These are phyloP conservation scores for Urechis unicinctus DNA, from an alignment of 2,888 invertebrate species.

Conservation along the genomic window DNA sequence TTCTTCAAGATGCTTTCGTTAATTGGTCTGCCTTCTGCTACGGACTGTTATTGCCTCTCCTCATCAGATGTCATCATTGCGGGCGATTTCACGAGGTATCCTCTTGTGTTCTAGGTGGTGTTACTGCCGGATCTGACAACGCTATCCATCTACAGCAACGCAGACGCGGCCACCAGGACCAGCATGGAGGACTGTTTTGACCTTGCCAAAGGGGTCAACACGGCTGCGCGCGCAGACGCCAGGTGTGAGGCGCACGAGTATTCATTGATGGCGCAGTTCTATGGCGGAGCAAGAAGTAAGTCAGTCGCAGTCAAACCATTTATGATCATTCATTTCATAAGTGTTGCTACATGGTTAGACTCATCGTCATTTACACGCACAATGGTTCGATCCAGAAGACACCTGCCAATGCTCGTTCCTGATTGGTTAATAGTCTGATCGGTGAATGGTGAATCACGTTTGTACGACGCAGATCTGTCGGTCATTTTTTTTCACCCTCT, in stretches of 20 bases:
- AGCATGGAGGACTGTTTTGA: constrained; percentile 3
- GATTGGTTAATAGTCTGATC: no score
- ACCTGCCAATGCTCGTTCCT: no score
- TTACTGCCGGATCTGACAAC: constrained; percentile 14
- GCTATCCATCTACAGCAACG: constrained; percentile 7
- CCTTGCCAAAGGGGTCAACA: not conserved
- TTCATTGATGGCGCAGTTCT: constrained; percentile 18
- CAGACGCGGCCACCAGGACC: constrained; percentile 2
- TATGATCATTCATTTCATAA: no score
- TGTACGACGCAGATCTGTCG: no score
- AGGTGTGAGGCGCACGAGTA: constrained; percentile 12
- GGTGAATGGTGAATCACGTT: no score
- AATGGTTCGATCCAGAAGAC: no score
- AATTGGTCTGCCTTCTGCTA: no score
- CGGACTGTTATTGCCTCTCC: no score
- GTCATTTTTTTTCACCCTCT: no score
- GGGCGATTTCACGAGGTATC: not conserved
- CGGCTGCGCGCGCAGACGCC: not conserved
- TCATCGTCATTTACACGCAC: no score
- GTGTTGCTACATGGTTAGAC: no score
- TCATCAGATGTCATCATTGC: not conserved
- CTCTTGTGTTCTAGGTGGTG: constrained; percentile 18
- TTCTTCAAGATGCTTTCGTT: no score
- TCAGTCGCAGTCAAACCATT: not conserved
- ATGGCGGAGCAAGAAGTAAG: constrained; percentile 6